Evolutionary conservation across 2,113 vertebrate genomes (phyloP).

Genomic region (Gobio gobio): DNA sequence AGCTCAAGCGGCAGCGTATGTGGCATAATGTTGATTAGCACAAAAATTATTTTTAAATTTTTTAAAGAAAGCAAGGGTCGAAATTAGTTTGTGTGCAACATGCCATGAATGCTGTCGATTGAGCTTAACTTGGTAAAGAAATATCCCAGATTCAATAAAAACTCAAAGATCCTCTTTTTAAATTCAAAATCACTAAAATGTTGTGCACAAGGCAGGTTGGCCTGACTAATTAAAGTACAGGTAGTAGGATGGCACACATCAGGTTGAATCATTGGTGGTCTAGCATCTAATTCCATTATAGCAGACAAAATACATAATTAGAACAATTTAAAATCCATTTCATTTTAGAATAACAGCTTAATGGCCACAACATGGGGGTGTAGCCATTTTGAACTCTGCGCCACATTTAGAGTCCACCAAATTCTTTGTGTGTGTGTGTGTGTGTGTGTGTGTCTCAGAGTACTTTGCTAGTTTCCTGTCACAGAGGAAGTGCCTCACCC

Average conservation of each 20-base stretch:
- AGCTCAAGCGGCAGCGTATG: background rate
- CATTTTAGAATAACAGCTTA: background rate
- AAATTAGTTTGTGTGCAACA: background rate
- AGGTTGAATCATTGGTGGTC: background rate
- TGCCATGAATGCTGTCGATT: background rate
- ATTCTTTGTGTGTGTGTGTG: background rate
- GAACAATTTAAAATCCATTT: background rate
- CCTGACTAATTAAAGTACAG: background rate
- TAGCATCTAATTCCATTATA: background rate
- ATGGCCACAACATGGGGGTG: background rate
- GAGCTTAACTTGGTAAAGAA: background rate
- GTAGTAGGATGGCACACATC: background rate
- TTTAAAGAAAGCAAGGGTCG: background rate
- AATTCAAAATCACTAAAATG: background rate
- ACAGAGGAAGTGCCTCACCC: constrained; percentile 81
- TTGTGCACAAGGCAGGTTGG: background rate
- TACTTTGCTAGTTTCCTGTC: constrained; percentile 79
- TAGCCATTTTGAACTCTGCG: constrained; percentile 12
- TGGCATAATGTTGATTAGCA: background rate
- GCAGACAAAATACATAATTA: background rate
- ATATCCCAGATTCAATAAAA: background rate
- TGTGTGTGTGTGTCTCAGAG: constrained; percentile 54
- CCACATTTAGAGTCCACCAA: constrained; percentile 17
- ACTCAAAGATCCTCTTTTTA: background rate
- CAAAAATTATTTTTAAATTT: background rate